Base-by-base conservation (phyloP, 53 echinoderm and acorn worm species). In the Echinarachnius parma region DNA sequence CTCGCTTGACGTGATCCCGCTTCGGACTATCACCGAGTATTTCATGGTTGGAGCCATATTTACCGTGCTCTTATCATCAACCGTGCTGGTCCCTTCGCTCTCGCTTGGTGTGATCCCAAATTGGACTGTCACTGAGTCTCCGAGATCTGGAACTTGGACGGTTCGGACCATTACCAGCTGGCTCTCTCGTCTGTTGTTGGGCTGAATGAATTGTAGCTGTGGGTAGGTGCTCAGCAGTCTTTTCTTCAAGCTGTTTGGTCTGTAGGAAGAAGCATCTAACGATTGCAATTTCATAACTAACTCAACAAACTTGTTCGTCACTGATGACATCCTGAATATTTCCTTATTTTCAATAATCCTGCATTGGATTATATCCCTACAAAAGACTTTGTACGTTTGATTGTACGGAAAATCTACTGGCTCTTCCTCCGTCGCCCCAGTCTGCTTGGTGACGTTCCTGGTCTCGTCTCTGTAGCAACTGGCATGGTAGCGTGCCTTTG, bases 201-300 rank as follows among this genome's bases (percentile, higher is more conserved):
- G 14, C 22, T 31, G 8, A 32, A 47, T 47, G 34, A 71, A 71
- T 16, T 52, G 21, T 28, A 71, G 52, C 15, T 54, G 72, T 19
- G 72, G 55, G 53, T 53, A 71, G 7, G 72, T 53, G 5, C 34
- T 50, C 53, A 53, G 48, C n/a, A 71, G 53, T 22, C 72, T 16
- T 53, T 47, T 71, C 54, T 71, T 71, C 18, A 71, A 23, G 18
- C 53, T 71, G 53, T 52, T 14, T 53, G 56, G 8, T 9, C 54
- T 32, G 14, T 53, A 71, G 33, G 74, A 39, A 32, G 34, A 53
- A 54, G 48, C 48, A 53, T 71, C 54, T 5, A 71, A 30, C n/a
- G 53, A 52, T 52, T 71, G 16, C 9, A 71, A 4, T 33, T 71
- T 53, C 32, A n/a, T 71, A 23, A 71, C 52, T 25, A 52, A 52